Base-by-base conservation (phyloP, 2,113 vertebrate species). In the Dipodomys ordii region DNA sequence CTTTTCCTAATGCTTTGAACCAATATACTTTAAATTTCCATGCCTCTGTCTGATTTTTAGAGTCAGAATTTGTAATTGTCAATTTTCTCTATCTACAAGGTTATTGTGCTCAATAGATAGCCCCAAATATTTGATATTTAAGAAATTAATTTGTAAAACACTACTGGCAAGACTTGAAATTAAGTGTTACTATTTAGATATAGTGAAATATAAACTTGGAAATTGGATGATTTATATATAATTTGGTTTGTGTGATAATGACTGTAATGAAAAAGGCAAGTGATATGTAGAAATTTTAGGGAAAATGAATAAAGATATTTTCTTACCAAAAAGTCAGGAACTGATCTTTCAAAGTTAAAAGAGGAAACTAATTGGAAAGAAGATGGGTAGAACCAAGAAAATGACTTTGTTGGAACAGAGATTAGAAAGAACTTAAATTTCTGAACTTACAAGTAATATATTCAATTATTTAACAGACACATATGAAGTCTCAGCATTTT, bases 361-460 rank as follows among this genome's bases (percentile, higher is more conserved):
- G 10, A 1, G 44, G 3, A 74, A 69, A 79, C 60, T 79, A 86
- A 35, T 13, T 82, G 12, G 62, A 39, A 87, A 67, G 6, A 9
- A 2, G 81, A 81, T 22, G 73, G 16, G 73, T 81, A 30, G n/a
- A 84, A 67, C 11, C 7, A 23, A 89, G 19, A 7, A 93, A 69
- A 68, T 27, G 80, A 1, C 15, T 78, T 35, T 9, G 10, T 62
- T 68, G 77, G 85, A 85, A 90, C 3, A 90, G 3, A 67, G 15
- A 57, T 57, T 57, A 84, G n/a, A 72, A 78, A 28, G 44, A 65
- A 95, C 74, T 85, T 53, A 32, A 15, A 79, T 82, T 78, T 39
- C 15, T 90, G 39, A 57, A 4, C 12, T 88, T 88, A 83, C 74
- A 90, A 94, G 44, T 79, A 19, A 82, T 49, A n/a, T 57, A 77